Base-by-base conservation (phyloP, 1,140 invertebrate species). In the Apis dorsata region DNA sequence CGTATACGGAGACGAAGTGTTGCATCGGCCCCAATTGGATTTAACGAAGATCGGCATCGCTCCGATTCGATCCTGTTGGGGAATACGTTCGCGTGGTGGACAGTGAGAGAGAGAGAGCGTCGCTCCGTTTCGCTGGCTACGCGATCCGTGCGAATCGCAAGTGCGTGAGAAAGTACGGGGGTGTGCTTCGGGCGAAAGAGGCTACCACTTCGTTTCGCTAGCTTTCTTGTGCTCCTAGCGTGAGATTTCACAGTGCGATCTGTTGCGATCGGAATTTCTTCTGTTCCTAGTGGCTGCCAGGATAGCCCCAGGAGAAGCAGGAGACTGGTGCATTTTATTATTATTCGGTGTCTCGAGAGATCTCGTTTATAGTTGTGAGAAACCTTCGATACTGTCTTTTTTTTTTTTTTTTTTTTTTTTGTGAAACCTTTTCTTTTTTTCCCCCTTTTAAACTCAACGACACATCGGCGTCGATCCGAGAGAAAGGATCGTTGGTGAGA, bases 101-200 rank as follows among this genome's bases (percentile, higher is more conserved):
- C 74, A 66, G 62, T 74, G 74, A n/a, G 19, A 68, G 19, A 68
- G 34, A 72, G 34, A 71, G 28, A 68, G 62, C 72, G 72, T 60
- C 63, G 80, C 44, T 66, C 7, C 71, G 79, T 66, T 76, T 21
- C 24, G 19, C 59, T 51, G 62, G 62, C 59, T 73, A n/a, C 21
- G 57, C 55, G 72, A 60, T 24, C 63, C 73, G 80, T 82, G 80
- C 72, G 72, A 68, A 34, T 76, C 72, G 63, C 53, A 34, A 68
- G 79, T 81, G 72, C 79, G 78, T 81, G 78, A 81, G 71, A 81
- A 80, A 84, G 57, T 73, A 65, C 83, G 57, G 73, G 80, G 80
- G 80, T 82, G 80, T 82, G 73, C 65, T 82, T 24, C 65, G 12
- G 63, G 65, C 65, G 80, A 75, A 74, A 69, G 19, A 79, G 71